Conservation (phyloP, 2,888 invertebrate genomes). For the Spisula solida region DNA sequence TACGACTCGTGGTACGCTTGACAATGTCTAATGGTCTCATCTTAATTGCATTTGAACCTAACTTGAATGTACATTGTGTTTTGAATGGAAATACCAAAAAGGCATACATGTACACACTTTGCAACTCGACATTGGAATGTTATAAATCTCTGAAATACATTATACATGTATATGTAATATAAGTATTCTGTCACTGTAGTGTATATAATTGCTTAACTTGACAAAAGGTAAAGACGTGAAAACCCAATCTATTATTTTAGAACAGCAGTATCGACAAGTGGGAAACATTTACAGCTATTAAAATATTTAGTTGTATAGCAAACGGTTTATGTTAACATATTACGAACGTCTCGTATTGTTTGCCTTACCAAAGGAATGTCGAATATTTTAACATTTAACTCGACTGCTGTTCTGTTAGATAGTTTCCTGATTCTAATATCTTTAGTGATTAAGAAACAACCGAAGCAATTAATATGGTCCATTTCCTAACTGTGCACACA, state of each 20-base stretch:
- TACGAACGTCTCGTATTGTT: neutral
- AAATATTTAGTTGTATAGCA: no score
- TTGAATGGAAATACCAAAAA: no score
- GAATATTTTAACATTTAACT: neutral
- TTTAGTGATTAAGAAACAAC: neutral
- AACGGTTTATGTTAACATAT: neutral
- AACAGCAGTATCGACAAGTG: neutral
- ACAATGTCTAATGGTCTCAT: no score
- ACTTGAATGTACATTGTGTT: no score
- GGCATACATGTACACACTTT: no score
- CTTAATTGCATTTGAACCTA: no score
- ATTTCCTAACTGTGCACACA: neutral
- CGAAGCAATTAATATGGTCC: neutral
- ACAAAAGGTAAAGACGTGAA: no score
- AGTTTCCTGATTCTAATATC: neutral
- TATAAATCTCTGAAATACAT: no score
- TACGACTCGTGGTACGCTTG: no score
- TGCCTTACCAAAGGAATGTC: neutral
- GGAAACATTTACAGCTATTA: no score
- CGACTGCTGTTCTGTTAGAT: neutral
- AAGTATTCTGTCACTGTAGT: neutral
- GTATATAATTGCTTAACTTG: neutral
- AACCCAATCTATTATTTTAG: neutral
- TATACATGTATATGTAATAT: no score
- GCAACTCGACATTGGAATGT: no score